Conservation (phyloP, 2,797 vertebrate genomes). For the Pantherophis vulpinus region DNA sequence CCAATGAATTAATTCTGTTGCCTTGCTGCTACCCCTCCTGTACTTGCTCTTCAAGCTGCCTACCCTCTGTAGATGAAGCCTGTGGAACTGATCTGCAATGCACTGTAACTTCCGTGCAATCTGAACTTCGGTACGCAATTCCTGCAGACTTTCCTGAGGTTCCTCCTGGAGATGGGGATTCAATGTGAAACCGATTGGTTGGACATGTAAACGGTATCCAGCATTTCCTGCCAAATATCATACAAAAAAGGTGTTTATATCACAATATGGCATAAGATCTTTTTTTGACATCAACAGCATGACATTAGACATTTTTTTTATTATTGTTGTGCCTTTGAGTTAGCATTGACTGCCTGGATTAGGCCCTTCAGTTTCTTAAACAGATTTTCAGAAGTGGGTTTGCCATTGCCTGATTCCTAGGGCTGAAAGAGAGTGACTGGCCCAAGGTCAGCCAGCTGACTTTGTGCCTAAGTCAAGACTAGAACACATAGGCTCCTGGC, state of each 20-base stretch:
- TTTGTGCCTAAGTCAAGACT: not conserved
- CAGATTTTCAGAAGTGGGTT: not conserved
- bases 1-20: not conserved
- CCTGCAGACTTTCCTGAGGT: slow-evolving; percentile 69
- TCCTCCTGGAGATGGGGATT: slow-evolving; percentile 67
- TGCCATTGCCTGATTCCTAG: not conserved
- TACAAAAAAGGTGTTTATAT: slow-evolving; percentile 42
- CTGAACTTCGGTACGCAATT: slow-evolving; percentile 73
- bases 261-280: not conserved
- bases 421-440: not conserved
- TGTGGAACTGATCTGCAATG: slow-evolving; percentile 81
- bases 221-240: slow-evolving; percentile 72
- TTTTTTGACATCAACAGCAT: slow-evolving; percentile 2
- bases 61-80: slow-evolving; percentile 79
- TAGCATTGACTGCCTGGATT: not conserved
- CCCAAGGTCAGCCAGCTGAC: not conserved
- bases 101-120: slow-evolving; percentile 78
- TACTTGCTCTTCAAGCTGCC: slow-evolving; percentile 42
- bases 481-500: not conserved
- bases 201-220: slow-evolving; percentile 76
- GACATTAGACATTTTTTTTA: not conserved
- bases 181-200: slow-evolving; percentile 68
- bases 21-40: not conserved
- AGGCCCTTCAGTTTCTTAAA: not conserved
- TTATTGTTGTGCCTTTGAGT: not conserved